Evolutionary conservation across 2,888 invertebrate species (phyloP), one percentile per base, ranked within the genome.

Genomic region (Macrophya alboannulata): DNA sequence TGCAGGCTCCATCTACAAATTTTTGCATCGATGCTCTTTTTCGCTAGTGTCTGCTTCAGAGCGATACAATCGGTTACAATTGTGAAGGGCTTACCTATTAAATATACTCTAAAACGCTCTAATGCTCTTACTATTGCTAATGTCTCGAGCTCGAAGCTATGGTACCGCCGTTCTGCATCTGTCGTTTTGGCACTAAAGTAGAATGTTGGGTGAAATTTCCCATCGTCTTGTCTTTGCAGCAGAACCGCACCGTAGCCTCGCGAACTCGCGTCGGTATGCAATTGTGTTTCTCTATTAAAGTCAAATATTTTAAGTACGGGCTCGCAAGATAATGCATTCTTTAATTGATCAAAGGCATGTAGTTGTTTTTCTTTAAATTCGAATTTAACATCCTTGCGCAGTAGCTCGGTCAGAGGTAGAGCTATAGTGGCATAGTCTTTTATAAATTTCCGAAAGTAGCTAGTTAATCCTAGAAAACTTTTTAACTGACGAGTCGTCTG

Each of bases 61-160:
- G 89, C 88, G 40, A 82, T 83, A 79, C 89, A 89, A 85, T 90
- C 90, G 9, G 87, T 90, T 10, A 90, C 86, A 9, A 90, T 87
- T n/a, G 85, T 87, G 79, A 90, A 90, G 6, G 83, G 81, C 62
- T 87, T 87, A 15, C 89, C 89, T 10, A 88, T 55, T 12, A 91
- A 68, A 85, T 90, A 90, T 1, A 89, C 87, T 17, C 89, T 79
- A 72, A 90, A 90, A 45, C 87, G 88, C 21, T 87, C 85, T 15
- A 89, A 68, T 4, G 89, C 88, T 40, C 85, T 88, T 0, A 90
- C 71, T 0, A 90, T 86, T 0, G 89, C 90, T 6, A 90, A 86
- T 0, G 89, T 87, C 76, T 90, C 89, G 4, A 88, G 68, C 59
- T 90, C 88, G 55, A 87, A 89, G 62, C 89, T 89, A 15, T 85